Base-by-base conservation (phyloP, 2,888 invertebrate species). In the Thymelicus lineola region DNA sequence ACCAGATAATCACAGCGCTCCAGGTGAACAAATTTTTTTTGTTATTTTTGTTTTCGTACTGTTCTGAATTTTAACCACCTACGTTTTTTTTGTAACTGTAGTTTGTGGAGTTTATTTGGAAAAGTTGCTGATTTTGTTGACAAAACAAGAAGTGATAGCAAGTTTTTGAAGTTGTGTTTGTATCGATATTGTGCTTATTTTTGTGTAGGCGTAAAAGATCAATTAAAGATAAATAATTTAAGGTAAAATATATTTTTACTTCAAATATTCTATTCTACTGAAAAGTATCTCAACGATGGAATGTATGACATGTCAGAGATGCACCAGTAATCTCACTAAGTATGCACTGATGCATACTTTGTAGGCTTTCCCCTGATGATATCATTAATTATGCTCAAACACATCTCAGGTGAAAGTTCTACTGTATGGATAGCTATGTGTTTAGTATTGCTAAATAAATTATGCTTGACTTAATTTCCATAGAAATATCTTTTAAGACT, bases 251-350 rank as follows among this genome's bases (percentile, higher is more conserved):
- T 14, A 55, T 17, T 55, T 9, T 6, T 17, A 5, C 14, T 6
- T 9, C 12, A 42, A 14, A 1, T 46, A 48, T 53, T 20, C 20
- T 12, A 10, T 7, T 55, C 6, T 14, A 35, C 3, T 12, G 28
- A 50, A 55, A 67, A 55, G 3, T 59, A n/a, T 60, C 35, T 10
- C 36, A 20, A 14, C 28, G 61, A 71, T 76, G 79, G 80, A 78
- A 82, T 84, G 80, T 81, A 75, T 75, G 79, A 75, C 74, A 76
- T 80, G 79, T 83, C 76, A 82, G 85, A 85, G 82, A 86, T 88
- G 86, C 86, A 86, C 83, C 81, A 86, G 81, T 87, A 86, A 86
- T 85, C 88, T 82, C 82, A 75, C 76, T 71, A 76, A 74, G 75
- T 78, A 78, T 75, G 74, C 72, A 78, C 73, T 66, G 62, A 62